These are phyloP conservation scores for Tachysurus fulvidraco DNA, from an alignment of 2,113 vertebrate genomes.

Conservation along the genomic window DNA sequence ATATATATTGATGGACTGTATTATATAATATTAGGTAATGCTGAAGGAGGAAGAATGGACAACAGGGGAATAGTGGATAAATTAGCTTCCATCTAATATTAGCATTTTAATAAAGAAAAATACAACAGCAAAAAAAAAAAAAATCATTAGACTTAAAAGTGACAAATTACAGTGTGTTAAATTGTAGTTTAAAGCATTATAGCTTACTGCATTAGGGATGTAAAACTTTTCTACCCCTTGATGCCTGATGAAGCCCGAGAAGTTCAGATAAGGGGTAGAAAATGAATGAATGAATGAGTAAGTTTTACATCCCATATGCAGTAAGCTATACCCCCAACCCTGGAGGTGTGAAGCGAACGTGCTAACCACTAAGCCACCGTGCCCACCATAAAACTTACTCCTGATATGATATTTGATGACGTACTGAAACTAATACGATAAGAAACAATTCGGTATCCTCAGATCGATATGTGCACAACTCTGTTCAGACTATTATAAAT, in stretches of 20 bases:
- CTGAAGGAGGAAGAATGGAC: not conserved
- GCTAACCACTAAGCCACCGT: too few relatives aligned
- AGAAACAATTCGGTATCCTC: too few relatives aligned
- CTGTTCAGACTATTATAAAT: too few relatives aligned
- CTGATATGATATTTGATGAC: not conserved
- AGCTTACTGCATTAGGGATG: not conserved
- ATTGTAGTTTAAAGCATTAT: not conserved
- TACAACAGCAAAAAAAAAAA: not conserved
- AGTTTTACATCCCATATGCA: too few relatives aligned
- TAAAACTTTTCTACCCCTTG: too few relatives aligned
- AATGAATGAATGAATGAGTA: too few relatives aligned
- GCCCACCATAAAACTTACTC: too few relatives aligned
- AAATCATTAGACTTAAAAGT: not conserved
- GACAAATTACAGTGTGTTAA: not conserved
- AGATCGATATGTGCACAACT: too few relatives aligned
- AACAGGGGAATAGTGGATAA: not conserved
- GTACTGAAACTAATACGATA: not conserved
- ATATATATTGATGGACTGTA: constrained; percentile 16
- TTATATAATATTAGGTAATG: constrained; percentile 38
- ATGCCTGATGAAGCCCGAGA: too few relatives aligned
- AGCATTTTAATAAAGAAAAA: not conserved
- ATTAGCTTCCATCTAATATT: not conserved
- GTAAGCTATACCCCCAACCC: too few relatives aligned
- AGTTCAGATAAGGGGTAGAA: too few relatives aligned
- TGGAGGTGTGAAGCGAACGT: too few relatives aligned